Percentiles rank a stretch among this genome's conserved stretches.
Conservation (phyloP, 2,113 vertebrate species). For the Leucopsar rothschildi region DNA sequence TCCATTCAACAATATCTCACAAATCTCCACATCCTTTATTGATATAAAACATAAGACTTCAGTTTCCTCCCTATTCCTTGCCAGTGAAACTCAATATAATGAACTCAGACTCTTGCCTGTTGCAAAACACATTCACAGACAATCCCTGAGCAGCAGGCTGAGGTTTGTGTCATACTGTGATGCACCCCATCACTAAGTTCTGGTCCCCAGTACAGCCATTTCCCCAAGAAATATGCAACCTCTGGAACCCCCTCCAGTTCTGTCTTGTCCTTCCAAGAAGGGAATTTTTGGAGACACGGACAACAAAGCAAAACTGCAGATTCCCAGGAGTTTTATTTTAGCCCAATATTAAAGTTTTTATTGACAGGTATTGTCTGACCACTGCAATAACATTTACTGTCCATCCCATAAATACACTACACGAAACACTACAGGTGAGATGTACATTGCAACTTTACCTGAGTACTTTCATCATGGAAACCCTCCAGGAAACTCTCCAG, state of each 20-base stretch:
- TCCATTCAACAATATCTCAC: not conserved
- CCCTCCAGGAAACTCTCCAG: slow-evolving; percentile 97
- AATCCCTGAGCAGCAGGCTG: not conserved
- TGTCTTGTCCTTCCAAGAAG: not conserved
- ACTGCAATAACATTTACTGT: not conserved
- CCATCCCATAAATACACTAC: not conserved
- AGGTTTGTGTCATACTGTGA: not conserved
- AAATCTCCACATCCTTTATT: not conserved
- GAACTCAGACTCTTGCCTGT: not conserved
- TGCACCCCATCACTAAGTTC: not conserved
- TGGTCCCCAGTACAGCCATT: not conserved
- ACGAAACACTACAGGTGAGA: not conserved
- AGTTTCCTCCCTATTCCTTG: not conserved
- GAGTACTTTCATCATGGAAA: slow-evolving; percentile 98
- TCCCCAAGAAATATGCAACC: not conserved
- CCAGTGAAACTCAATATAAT: not conserved
- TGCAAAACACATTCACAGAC: not conserved
- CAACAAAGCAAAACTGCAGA: not conserved
- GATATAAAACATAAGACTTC: not conserved
- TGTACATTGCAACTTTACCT: slow-evolving; percentile 69
- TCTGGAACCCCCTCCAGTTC: not conserved
- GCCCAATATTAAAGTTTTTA: not conserved
- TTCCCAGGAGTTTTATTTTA: not conserved
- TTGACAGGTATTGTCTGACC: not conserved
- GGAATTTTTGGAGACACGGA: not conserved